Base-by-base conservation (phyloP, 92 coral and sea anemone genomes). In the Porites divaricata region DNA sequence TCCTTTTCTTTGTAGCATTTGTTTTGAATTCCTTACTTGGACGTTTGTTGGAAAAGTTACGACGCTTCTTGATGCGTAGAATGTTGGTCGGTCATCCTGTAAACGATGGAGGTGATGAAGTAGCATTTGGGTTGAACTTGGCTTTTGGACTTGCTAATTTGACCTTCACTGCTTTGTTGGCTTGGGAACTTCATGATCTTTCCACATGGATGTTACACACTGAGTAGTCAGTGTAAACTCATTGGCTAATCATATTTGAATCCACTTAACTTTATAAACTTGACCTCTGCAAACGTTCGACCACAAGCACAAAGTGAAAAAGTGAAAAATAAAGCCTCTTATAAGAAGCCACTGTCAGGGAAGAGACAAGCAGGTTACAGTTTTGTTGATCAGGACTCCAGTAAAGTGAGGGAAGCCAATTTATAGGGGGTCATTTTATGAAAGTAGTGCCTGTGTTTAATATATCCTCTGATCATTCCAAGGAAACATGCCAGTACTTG, bases 111-210 rank as follows among this genome's bases (percentile, higher is more conserved):
- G 80, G 76, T 14, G 80, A 67, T 17, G 87, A 86, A 23, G 72
- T 67, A 9, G 75, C 35, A 17, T 86, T 90, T 90, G 93, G 83
- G 13, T 45, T 90, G 56, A 84, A 90, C 62, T 79, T 86, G 25
- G 90, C 93, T 11, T 86, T 90, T 76, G 93, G 87, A 53, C 80
- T 90, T 50, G 91, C 68, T 1, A 90, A 90, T 77, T 67, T 90
- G 63, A 90, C 93, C 15, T 81, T 74, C 63, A 90, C 93, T 35
- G 93, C 93, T 6, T 52, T 90, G 52, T 76, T 90, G 62, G 90
- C 88, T 16, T 90, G 93, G 93, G 80, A 81, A 75, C 80, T 86
- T 4, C 87, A 90, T 57, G 65, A 90, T 54, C 49, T 90, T 8
- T 75, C 73, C 22, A 75, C 87, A 20, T 81, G 90, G 90, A 90